Base-by-base conservation (phyloP, 2,797 vertebrate species). In the Masticophis lateralis region DNA sequence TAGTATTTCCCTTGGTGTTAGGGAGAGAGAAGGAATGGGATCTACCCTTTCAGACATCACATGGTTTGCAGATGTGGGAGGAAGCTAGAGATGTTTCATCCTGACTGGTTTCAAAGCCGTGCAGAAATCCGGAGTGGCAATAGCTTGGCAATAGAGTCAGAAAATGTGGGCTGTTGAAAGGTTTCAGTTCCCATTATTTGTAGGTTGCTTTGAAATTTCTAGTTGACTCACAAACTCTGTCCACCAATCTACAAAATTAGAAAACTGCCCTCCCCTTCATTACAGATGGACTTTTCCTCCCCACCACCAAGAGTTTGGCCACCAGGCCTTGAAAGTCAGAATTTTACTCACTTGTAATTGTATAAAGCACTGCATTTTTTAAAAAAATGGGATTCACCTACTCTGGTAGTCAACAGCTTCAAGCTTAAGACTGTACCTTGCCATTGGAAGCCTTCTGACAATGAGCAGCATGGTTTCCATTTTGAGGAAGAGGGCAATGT, bases 61-160 rank as follows among this genome's bases (percentile, higher is more conserved):
- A 89, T 63, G 57, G 87, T 20, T 53, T 86, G 69, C 47, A 95
- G 95, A 95, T 4, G 90, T 96, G 95, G 96, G 95, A 96, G 95
- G 96, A 96, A 83, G 94, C 55, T 93, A 95, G 94, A 8, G 93
- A 74, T 95, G 95, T 90, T 97, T 97, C 96, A 96, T 95, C 56
- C 92, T 92, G 4, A 5, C 94, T 90, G 93, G 94, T 95, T 94
- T 94, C 63, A 83, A 51, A 91, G 53, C 90, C 59, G 25, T 86
- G 47, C 56, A 89, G 59, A 89, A 91, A 90, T 87, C 83, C 60
- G 87, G 93, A 92, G 89, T 32, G 95, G 37, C 79, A 94, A 95
- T 91, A 28, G 0, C 96, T 96, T 96, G 96, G 94, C 95, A 96
- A 96, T 94, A 93, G 1, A 90, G 94, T 97, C 96, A 97, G 96